Base-by-base conservation (phyloP, 2,113 vertebrate species). In the Myotis yumanensis region DNA sequence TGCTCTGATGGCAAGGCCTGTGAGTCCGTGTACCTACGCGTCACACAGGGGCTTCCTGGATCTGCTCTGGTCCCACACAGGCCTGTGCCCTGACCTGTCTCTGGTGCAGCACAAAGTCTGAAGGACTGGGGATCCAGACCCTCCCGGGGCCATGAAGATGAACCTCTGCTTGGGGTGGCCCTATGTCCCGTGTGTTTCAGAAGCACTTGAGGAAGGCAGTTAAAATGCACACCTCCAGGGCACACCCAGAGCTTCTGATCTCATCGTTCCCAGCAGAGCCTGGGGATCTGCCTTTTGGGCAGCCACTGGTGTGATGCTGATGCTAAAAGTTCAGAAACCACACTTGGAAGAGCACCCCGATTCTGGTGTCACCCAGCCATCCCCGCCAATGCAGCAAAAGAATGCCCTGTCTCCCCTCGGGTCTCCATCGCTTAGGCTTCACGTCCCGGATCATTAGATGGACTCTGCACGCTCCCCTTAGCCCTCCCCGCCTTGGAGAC, bases 211-310 rank as follows among this genome's bases (percentile, higher is more conserved):
- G 82, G 32, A 69, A 88, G 37, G 72, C 18, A 12, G 54, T 75
- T 59, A 71, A 93, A 52, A 87, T 68, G 91, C 57, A 90, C 43
- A n/a, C 81, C 71, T 80, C 46, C 25, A 64, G 83, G n/a, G 2
- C 30, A 22, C 6, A 30, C 52, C 1, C 52, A 54, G 30, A 37
- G 28, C 66, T 43, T 71, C 59, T 32, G 32, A 75, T 14, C 20
- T 88, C 12, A 16, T 46, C 8, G 7, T 35, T 86, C 72, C 73
- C 57, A 57, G 28, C 15, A 54, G 59, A 87, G 35, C 32, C 66
- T 80, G 76, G 32, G 79, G 71, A 51, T 91, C 83, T 94, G 14
- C 59, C 30, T 91, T 64, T 85, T n/a, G 93, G 87, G 73, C 11
- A 46, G 43, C 54, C 17, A 35, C 7, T 6, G 23, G 40, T 71